Conservation (phyloP, 1,140 invertebrate species). For the Aricia agestis region DNA sequence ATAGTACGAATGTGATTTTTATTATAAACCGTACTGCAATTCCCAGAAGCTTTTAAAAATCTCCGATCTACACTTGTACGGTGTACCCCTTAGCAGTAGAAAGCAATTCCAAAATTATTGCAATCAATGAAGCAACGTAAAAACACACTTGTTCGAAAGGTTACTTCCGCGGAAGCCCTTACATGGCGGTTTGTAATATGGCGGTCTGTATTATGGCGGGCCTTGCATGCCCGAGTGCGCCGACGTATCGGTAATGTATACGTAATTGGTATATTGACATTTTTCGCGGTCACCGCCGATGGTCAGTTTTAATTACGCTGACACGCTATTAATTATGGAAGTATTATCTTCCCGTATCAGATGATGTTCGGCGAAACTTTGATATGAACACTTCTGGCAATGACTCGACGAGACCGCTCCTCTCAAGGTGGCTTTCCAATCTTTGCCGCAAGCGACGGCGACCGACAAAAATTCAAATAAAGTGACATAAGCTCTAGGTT, state of each 20-base stretch:
- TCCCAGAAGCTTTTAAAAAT: too few relatives aligned
- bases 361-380: neutral
- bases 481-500: too few relatives aligned
- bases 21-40: too few relatives aligned
- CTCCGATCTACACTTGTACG: too few relatives aligned
- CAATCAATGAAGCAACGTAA: neutral
- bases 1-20: too few relatives aligned
- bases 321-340: neutral
- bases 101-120: too few relatives aligned
- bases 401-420: too few relatives aligned
- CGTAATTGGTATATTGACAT: neutral
- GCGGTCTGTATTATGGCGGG: neutral
- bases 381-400: neutral
- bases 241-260: neutral
- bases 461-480: too few relatives aligned
- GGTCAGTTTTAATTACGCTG: neutral
- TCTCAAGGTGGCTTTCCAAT: too few relatives aligned
- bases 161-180: constrained; percentile 14
- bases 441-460: too few relatives aligned
- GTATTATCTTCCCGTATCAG: neutral
- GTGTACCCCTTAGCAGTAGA: too few relatives aligned
- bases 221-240: neutral
- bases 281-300: neutral
- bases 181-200: neutral
- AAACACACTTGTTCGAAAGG: neutral